A percentile compares a stretch with the other conserved stretches of the same genome.
These are phyloP conservation scores for Paradisaea rubra DNA, from an alignment of 2,113 vertebrate species.

Conservation along the genomic window DNA sequence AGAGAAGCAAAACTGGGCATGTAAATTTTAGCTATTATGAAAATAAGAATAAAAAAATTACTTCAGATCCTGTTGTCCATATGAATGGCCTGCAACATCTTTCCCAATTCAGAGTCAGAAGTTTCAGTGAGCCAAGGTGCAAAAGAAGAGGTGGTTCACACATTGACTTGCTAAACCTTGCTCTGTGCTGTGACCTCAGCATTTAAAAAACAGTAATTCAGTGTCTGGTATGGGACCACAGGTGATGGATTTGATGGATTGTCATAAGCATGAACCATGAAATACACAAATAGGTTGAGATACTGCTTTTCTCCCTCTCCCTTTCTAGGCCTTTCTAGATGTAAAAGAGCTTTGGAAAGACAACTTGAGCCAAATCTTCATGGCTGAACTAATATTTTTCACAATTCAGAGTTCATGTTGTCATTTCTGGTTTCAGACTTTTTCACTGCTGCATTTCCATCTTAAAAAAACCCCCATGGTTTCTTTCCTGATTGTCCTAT, in stretches of 20 bases:
- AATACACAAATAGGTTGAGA: background rate
- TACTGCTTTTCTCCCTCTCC: background rate
- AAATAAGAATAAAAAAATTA: background rate
- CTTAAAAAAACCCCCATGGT: fast-evolving
- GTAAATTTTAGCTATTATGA: background rate
- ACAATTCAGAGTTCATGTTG: background rate
- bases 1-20: background rate
- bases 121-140: background rate
- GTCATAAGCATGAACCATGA: background rate
- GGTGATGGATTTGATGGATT: background rate
- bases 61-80: slow-evolving; percentile 12
- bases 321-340: background rate
- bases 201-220: background rate
- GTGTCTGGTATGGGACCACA: slow-evolving; percentile 27
- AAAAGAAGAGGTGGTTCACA: background rate
- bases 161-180: background rate
- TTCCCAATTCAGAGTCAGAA: slow-evolving; percentile 13
- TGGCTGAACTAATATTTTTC: background rate
- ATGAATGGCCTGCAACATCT: slow-evolving; percentile 9
- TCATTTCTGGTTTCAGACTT: background rate
- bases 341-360: background rate
- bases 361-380: background rate
- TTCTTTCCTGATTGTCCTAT: slow-evolving; percentile 32
- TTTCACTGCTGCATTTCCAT: background rate
- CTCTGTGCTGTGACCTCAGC: background rate